Conservation (phyloP, 2,888 invertebrate genomes). For the Scotopteryx bipunctaria region DNA sequence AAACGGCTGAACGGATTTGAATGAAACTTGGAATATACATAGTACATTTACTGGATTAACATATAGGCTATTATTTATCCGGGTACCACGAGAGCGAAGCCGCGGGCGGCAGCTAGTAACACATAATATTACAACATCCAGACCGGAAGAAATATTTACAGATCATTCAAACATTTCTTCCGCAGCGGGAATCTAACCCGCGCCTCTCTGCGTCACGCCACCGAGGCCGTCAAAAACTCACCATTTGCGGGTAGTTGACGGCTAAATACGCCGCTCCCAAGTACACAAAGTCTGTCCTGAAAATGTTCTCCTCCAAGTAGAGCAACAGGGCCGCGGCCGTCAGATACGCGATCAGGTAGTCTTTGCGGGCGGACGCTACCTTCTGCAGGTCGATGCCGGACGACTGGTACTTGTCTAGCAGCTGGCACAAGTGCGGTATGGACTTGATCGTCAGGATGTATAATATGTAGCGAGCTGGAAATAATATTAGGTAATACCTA, state of each 20-base stretch:
- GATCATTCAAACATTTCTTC: too few relatives aligned
- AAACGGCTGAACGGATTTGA: too few relatives aligned
- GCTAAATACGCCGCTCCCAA: slow-evolving; percentile 51
- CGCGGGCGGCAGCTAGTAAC: too few relatives aligned
- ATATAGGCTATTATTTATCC: too few relatives aligned
- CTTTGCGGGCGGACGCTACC: slow-evolving; percentile 34
- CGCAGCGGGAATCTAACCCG: too few relatives aligned
- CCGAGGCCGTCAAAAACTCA: too few relatives aligned
- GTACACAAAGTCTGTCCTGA: slow-evolving; percentile 49
- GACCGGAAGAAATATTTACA: too few relatives aligned
- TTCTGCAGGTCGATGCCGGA: slow-evolving; percentile 9
- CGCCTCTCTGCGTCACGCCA: too few relatives aligned
- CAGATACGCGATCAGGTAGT: slow-evolving; percentile 37
- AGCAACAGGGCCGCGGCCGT: slow-evolving; percentile 37
- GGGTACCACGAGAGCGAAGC: too few relatives aligned
- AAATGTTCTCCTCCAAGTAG: slow-evolving; percentile 39
- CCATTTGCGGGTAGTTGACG: slow-evolving; percentile 52
- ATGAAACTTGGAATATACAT: too few relatives aligned
- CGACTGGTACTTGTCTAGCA: slow-evolving; percentile 1
- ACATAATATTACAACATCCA: too few relatives aligned
- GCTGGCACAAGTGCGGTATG: slow-evolving; percentile 26
- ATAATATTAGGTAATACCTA: neutral
- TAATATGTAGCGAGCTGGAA: slow-evolving; percentile 57
- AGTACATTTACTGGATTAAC: too few relatives aligned
- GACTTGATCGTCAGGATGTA: slow-evolving; percentile 51